These are phyloP conservation scores for Danaus plexippus DNA, from an alignment of 1,140 invertebrate species.

Conservation along the genomic window DNA sequence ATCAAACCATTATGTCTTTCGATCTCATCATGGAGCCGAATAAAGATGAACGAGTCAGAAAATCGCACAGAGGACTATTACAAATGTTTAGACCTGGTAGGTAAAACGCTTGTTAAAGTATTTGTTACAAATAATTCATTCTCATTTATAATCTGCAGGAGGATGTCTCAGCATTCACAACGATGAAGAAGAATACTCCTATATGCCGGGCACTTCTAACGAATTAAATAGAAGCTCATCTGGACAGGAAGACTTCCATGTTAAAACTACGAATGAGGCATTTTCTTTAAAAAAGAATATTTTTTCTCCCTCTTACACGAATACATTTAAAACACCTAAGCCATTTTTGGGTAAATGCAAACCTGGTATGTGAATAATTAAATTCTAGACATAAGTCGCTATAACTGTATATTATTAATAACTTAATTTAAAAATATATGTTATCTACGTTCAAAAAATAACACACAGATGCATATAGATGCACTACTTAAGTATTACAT, in stretches of 20 bases:
- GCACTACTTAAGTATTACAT: too few relatives aligned
- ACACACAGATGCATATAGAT: too few relatives aligned
- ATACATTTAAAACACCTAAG: conserved; percentile 21
- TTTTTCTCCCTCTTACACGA: conserved; percentile 8
- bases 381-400: too few relatives aligned
- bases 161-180: conserved; percentile 34
- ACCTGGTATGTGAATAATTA: conserved; percentile 35
- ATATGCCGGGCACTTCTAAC: conserved; percentile 20
- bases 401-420: background rate
- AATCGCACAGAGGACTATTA: conserved; percentile 37
- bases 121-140: background rate
- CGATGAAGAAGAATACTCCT: conserved; percentile 36
- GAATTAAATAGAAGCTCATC: conserved; percentile 5
- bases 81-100: conserved; percentile 40
- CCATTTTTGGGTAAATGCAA: conserved; percentile 52
- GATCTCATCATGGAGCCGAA: conserved; percentile 42
- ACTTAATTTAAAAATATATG: conserved; percentile 3
- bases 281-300: conserved; percentile 27
- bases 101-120: conserved; percentile 2
- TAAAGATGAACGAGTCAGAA: conserved; percentile 28
- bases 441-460: too few relatives aligned
- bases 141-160: conserved; percentile 23
- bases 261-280: conserved; percentile 21
- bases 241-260: conserved; percentile 1
- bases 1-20: conserved; percentile 57